Conservation (phyloP, 2,888 invertebrate species). For the Drosophila fulvimacula region DNA sequence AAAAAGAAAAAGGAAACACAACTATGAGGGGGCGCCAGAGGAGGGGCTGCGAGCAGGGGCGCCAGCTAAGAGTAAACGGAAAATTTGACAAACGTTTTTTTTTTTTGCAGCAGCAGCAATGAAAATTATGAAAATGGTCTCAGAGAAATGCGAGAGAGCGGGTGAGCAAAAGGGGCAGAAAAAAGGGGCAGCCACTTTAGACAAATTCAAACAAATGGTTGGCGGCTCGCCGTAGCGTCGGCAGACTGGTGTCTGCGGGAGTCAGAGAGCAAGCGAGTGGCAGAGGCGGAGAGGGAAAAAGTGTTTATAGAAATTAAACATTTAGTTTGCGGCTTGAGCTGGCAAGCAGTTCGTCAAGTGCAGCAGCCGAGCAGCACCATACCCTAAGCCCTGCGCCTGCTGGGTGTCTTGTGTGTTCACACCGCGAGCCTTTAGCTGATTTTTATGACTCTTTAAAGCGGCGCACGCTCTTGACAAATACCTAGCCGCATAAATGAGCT, state of each 20-base stretch:
- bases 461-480: constrained; percentile 61
- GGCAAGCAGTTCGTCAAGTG: constrained; percentile 59
- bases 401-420: constrained; percentile 47
- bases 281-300: background rate
- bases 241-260: constrained; percentile 30
- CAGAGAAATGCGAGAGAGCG: constrained; percentile 8
- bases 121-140: constrained; percentile 73
- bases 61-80: constrained; percentile 63
- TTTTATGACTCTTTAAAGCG: constrained; percentile 76
- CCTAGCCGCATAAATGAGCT: constrained; percentile 66
- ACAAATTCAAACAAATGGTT: constrained; percentile 79
- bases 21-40: constrained; percentile 32
- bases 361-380: constrained; percentile 1
- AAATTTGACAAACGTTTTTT: constrained; percentile 69
- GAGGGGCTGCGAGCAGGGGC: constrained; percentile 25
- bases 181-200: constrained; percentile 69
- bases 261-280: background rate
- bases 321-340: constrained; percentile 66
- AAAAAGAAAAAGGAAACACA: constrained; percentile 68
- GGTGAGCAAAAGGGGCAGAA: constrained; percentile 9
- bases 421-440: constrained; percentile 71
- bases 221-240: constrained; percentile 45
- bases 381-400: background rate
- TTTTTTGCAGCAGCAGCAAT: constrained; percentile 45
- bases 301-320: constrained; percentile 76